These are phyloP conservation scores for Leuctra nigra DNA, from an alignment of 2,888 invertebrate species.

Conservation along the genomic window DNA sequence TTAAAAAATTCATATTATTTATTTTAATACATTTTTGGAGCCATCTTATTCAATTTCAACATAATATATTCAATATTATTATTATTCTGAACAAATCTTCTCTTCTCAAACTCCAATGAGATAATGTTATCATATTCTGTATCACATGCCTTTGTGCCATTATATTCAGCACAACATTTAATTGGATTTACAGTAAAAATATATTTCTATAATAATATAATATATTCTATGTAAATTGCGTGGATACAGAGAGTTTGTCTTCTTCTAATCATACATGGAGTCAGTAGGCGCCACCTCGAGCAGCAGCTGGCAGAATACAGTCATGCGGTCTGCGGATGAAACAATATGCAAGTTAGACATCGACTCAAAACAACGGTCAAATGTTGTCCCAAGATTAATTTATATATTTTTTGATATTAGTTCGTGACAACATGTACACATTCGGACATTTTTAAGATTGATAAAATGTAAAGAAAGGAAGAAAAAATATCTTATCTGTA, in stretches of 20 bases:
- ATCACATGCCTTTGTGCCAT: slow-evolving; percentile 16
- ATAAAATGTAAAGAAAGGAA: too few relatives aligned
- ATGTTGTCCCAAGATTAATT: background rate
- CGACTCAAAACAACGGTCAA: background rate
- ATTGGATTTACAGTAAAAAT: slow-evolving; percentile 15
- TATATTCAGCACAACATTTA: background rate
- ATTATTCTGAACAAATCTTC: too few relatives aligned
- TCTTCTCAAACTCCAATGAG: too few relatives aligned
- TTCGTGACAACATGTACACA: too few relatives aligned
- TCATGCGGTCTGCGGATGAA: slow-evolving; percentile 68
- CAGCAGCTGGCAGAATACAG: slow-evolving; percentile 82
- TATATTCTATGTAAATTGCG: background rate
- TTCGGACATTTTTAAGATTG: too few relatives aligned
- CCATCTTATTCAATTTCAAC: too few relatives aligned
- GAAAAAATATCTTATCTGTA: too few relatives aligned
- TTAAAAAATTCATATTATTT: slow-evolving; percentile 14
- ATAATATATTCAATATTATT: too few relatives aligned
- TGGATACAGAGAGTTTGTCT: background rate
- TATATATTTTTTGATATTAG: too few relatives aligned
- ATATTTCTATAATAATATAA: background rate
- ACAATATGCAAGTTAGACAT: background rate
- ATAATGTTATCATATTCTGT: slow-evolving; percentile 1
- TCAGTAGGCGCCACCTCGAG: slow-evolving; percentile 88
- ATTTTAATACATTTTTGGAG: too few relatives aligned
- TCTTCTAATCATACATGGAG: slow-evolving; percentile 56